Evolutionary conservation across 2,113 vertebrate genomes (phyloP).

Genomic region (Hemiprocne comata): DNA sequence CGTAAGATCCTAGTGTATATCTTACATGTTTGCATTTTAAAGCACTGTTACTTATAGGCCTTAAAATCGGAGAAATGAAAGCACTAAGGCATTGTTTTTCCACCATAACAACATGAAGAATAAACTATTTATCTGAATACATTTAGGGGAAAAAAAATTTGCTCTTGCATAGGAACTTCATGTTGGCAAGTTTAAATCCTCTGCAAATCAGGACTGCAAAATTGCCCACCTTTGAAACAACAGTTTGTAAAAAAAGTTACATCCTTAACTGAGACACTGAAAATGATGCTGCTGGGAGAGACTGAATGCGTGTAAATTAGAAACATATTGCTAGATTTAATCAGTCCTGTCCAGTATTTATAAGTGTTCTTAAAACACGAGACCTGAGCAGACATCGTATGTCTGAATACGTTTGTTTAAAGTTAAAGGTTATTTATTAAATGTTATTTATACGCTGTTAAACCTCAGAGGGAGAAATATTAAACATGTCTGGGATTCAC

Average conservation of each 20-base stretch:
- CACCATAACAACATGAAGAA: not conserved
- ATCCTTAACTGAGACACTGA: not conserved
- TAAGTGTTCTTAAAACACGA: not conserved
- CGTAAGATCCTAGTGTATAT: not conserved
- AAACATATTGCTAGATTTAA: not conserved
- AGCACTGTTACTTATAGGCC: not conserved
- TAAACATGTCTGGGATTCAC: constrained; percentile 18
- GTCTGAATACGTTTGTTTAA: not conserved
- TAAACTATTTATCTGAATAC: not conserved
- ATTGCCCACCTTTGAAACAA: not conserved
- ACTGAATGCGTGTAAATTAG: not conserved
- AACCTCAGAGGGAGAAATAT: constrained; percentile 42
- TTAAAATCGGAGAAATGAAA: constrained; percentile 7
- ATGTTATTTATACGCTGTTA: constrained; percentile 26
- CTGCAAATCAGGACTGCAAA: not conserved
- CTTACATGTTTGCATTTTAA: not conserved
- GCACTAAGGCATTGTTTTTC: not conserved
- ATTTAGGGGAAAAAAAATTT: not conserved
- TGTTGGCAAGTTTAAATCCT: not conserved
- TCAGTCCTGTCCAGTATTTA: not conserved
- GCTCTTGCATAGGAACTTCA: not conserved
- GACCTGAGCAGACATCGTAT: not conserved
- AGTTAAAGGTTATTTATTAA: constrained; percentile 2
- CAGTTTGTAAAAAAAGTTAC: not conserved
- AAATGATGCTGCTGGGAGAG: not conserved